Evolutionary conservation across 2,797 vertebrate genomes (phyloP).

Genomic region (Darevskia mixta): DNA sequence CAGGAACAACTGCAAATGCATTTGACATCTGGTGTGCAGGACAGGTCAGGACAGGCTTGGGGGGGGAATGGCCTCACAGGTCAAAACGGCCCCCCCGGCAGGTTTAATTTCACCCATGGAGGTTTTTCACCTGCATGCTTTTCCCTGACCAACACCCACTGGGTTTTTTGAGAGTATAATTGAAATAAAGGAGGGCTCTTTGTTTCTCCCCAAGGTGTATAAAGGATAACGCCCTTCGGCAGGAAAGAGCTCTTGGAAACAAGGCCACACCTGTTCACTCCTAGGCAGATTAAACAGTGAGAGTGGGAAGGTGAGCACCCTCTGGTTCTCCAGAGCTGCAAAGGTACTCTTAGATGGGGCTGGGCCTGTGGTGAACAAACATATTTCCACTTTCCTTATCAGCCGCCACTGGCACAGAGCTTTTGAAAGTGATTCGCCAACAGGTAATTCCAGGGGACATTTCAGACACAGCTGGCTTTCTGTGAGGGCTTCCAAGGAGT

Average conservation of each 20-base stretch:
- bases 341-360: not conserved
- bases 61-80: too few species aligned
- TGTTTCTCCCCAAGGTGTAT: not conserved
- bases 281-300: not conserved
- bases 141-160: too few species aligned
- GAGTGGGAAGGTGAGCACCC: not conserved
- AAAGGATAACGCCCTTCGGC: not conserved
- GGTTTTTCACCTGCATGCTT: too few species aligned
- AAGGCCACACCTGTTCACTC: too few species aligned
- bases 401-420: not conserved
- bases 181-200: not conserved
- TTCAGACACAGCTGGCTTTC: not conserved
- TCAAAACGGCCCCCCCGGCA: too few species aligned
- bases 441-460: not conserved
- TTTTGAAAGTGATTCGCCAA: not conserved
- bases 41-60: too few species aligned
- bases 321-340: too few species aligned
- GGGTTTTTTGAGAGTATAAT: too few species aligned
- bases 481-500: not conserved
- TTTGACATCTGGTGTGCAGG: too few species aligned
- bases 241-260: not conserved
- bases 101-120: too few species aligned
- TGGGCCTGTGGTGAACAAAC: not conserved
- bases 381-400: not conserved
- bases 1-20: too few species aligned